Evolutionary conservation across 2,113 vertebrate genomes (phyloP).

Genomic region (Macroglossus sobrinus): DNA sequence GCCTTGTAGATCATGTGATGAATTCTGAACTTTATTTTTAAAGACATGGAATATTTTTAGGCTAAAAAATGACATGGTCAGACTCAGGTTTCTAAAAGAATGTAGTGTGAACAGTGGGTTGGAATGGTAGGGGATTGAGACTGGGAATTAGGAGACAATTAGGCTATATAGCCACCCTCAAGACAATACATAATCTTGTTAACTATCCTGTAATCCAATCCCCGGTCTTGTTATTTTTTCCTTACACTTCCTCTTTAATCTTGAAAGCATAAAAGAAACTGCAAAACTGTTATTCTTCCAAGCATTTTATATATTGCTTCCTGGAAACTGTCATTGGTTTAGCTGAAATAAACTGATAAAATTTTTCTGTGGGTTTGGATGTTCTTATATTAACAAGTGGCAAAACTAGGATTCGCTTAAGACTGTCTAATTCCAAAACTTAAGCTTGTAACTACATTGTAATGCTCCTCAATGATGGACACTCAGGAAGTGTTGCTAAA

Average conservation of each 20-base stretch:
- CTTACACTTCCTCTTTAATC: neutral
- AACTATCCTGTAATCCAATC: neutral
- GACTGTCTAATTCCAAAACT: neutral
- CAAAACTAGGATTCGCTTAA: slow-evolving; percentile 7
- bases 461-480: neutral
- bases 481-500: neutral
- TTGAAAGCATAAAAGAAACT: neutral
- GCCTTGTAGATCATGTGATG: neutral
- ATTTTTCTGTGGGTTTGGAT: neutral
- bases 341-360: too few relatives aligned
- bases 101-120: neutral
- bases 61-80: neutral
- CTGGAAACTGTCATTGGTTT: too few relatives aligned
- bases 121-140: neutral
- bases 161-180: neutral
- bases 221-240: neutral
- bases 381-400: neutral
- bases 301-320: neutral
- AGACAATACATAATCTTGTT: neutral
- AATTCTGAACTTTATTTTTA: neutral
- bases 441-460: neutral
- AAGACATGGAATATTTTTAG: neutral
- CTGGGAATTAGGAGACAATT: neutral
- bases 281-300: neutral
- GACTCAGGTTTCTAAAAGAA: neutral